Base-by-base conservation (phyloP, 2,113 vertebrate species). In the Apodemus sylvaticus region DNA sequence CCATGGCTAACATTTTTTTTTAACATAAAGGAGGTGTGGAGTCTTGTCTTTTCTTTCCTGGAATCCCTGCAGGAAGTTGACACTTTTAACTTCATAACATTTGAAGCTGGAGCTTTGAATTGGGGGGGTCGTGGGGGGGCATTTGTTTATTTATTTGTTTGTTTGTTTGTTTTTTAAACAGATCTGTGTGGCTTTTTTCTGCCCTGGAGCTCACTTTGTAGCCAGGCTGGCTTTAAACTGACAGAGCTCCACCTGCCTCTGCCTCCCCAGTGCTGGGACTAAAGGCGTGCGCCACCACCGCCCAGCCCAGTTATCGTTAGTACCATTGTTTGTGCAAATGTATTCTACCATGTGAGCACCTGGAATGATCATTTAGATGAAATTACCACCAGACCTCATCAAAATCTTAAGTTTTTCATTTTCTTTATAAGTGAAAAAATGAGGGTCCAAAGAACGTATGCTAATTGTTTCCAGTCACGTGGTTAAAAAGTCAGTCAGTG, bases 391-490 rank as follows among this genome's bases (percentile, higher is more conserved):
- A 70, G 77, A 89, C 58, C 13, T 51, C 83, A 39, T 71, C 24
- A 29, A 79, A n/a, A 20, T 85, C 95, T 92, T 68, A 62, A 51
- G 24, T 94, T 94, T 94, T 7, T 8, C 5, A 93, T 34, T 42
- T 85, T 3, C 76, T 92, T 92, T 89, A 79, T 24, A 82, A 68
- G 87, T 83, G 62, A 78, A 94, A 64, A 87, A 94, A 94, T 12
- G 26, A 71, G 74, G 36, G 3, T 77, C 64, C 7, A 55, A 13
- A 51, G 26, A 92, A 13, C 0, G 66, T 93, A 77, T 68, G 24
- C 51, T 90, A 14, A 17, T 81, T 93, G 45, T 7, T 36, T 45
- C 39, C 55, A 24, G 14, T 93, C 91, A 89, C 48, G 62, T 29
- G 16, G 14, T 77, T 91, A 85, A 89, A 90, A 91, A 66, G 19